A percentile compares a stretch with the other conserved stretches of the same genome.
Conservation (phyloP, 2,113 vertebrate species). For the Tiliqua scincoides region DNA sequence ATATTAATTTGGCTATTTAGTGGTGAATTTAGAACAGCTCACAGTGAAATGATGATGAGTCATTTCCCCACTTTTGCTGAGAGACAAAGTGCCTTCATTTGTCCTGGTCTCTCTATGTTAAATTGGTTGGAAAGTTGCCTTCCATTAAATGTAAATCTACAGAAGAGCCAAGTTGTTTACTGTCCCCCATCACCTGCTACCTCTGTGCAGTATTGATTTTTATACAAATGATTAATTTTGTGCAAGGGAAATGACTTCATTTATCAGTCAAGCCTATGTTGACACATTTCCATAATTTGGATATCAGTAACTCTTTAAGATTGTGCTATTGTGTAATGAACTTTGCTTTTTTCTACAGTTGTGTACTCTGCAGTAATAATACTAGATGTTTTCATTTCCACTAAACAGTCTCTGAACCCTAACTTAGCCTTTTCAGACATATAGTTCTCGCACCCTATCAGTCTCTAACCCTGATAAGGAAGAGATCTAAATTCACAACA, state of each 20-base stretch:
- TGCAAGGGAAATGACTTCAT: background rate
- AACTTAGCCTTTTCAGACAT: slow-evolving; percentile 22
- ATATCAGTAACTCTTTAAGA: background rate
- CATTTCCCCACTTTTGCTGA: slow-evolving; percentile 14
- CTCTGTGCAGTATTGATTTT: slow-evolving; percentile 52
- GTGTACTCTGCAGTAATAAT: background rate
- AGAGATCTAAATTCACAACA: background rate
- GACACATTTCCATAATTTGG: slow-evolving; percentile 12
- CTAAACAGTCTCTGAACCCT: slow-evolving; percentile 29
- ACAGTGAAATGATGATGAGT: slow-evolving; percentile 24
- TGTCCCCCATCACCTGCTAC: slow-evolving; percentile 24
- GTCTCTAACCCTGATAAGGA: background rate
- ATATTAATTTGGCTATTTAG: slow-evolving; percentile 7
- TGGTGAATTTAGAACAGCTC: slow-evolving; percentile 40
- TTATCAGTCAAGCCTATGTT: slow-evolving; percentile 13
- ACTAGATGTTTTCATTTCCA: slow-evolving; percentile 19
- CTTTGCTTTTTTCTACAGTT: background rate
- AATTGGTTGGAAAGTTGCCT: slow-evolving; percentile 54
- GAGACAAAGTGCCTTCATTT: slow-evolving; percentile 40
- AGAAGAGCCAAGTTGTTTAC: slow-evolving; percentile 28
- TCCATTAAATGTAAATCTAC: slow-evolving; percentile 51
- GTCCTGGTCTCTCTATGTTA: slow-evolving; percentile 52
- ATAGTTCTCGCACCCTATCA: background rate
- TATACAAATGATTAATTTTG: slow-evolving; percentile 39
- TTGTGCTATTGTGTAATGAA: background rate